Evolutionary conservation across 92 coral and sea anemone species (phyloP), one percentile per base, ranked within the genome.

Genomic region (Zoanthus sansibaricus): DNA sequence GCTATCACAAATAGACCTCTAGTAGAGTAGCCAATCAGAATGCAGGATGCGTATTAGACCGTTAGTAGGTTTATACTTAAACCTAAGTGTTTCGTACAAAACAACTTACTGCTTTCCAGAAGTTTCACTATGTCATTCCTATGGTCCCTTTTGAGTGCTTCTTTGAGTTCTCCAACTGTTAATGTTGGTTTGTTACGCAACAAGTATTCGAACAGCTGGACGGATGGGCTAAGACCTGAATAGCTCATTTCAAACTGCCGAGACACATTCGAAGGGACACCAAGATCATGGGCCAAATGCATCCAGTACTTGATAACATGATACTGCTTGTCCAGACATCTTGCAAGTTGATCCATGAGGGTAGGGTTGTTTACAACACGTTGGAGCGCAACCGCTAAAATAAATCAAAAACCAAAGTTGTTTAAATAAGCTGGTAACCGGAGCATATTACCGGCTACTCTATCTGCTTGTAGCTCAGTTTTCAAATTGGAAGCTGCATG

Each of bases 301-400:
- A 37, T 76, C 82, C 82, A 76, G 45, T 76, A 76, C 25, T 76
- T 76, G n/a, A 54, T 31, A 30, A 21, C 67, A 76, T 18, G 4
- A 51, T 51, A 54, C 25, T 76, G 82, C 82, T 52, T 76, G 68
- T 76, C 82, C 31, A 76, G 45, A 76, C 82, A 76, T 25, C 42
- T 55, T 33, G 82, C 69, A 11, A 76, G 32, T 11, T 76, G 68
- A 33, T 76, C 69, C 82, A 76, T 76, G 3, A 76, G 67, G 31
- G 66, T 47, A 2, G 69, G 82, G 68, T 76, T 76, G 82, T 15
- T 31, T 12, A 76, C 82, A 52, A 76, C 82, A 76, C 15, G 54
- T 62, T 76, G 82, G n/a, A 76, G 66, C 2, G 82, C 67, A 11
- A 76, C 82, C 55, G 9, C 82, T 76, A 7, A 51, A 52, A 76